These are phyloP conservation scores for Eutrigla gurnardus DNA, from an alignment of 2,797 vertebrate genomes.

Conservation along the genomic window DNA sequence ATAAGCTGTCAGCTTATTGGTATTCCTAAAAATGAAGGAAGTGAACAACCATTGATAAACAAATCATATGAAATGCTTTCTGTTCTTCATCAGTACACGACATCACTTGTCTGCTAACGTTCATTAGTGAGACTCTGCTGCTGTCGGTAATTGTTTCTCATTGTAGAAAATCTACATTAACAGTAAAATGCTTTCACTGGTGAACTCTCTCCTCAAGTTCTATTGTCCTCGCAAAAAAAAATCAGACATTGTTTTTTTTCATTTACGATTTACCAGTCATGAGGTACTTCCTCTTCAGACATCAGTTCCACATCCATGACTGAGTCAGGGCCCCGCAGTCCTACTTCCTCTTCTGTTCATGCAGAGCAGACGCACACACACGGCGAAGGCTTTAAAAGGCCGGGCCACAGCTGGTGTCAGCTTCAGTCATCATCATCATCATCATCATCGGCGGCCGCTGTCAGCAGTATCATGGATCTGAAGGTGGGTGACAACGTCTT, in stretches of 20 bases:
- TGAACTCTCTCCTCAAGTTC: constrained; percentile 28
- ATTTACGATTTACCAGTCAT: constrained; percentile 21
- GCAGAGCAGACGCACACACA: constrained; percentile 40
- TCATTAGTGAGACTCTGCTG: not conserved
- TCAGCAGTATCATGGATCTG: constrained; percentile 60
- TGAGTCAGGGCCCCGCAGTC: not conserved
- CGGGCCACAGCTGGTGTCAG: accelerated
- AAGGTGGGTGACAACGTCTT: constrained; percentile 51
- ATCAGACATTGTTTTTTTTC: not conserved
- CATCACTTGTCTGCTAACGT: not conserved
- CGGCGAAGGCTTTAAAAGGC: constrained; percentile 15
- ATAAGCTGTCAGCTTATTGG: not conserved
- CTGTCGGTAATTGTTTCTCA: not conserved
- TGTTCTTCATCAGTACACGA: not conserved
- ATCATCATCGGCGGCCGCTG: not conserved
- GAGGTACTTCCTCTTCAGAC: constrained; percentile 55
- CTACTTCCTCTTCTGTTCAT: constrained; percentile 50
- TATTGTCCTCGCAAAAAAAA: constrained; percentile 26
- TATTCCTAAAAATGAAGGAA: constrained; percentile 6
- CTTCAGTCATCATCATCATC: not conserved
- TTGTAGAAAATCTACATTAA: not conserved
- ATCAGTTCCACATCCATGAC: constrained; percentile 43
- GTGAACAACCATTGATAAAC: not conserved
- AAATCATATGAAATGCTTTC: not conserved
- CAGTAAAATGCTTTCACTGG: not conserved